phyloP scores from a whole-genome alignment of 2,888 invertebrate genomes.

The Andrena haemorrhoa region DNA sequence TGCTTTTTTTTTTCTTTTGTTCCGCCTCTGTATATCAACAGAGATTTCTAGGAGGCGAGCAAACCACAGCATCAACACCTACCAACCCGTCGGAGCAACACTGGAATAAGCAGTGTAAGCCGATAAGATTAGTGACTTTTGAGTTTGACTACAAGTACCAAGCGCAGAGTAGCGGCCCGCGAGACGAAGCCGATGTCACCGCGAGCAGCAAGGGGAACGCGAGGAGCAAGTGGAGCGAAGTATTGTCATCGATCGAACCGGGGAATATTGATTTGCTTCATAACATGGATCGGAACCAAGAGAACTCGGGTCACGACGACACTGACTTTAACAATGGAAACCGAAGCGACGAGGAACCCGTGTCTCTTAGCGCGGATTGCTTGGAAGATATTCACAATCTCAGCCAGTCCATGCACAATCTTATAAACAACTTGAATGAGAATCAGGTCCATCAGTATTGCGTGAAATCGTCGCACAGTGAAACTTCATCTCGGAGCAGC shows the following conservation, averaged over 20 bases:
- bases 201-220: slow-evolving; percentile 48
- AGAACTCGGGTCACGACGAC: slow-evolving; percentile 51
- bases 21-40: slow-evolving; percentile 83
- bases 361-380: slow-evolving; percentile 74
- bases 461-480: slow-evolving; percentile 61
- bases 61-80: slow-evolving; percentile 77
- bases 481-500: slow-evolving; percentile 70
- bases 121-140: slow-evolving; percentile 81
- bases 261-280: slow-evolving; percentile 25
- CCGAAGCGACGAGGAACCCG: slow-evolving; percentile 63
- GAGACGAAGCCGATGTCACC: slow-evolving; percentile 54
- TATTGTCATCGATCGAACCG: slow-evolving; percentile 37
- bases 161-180: slow-evolving; percentile 52
- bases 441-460: slow-evolving; percentile 39
- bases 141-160: slow-evolving; percentile 80
- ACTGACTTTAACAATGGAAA: slow-evolving; percentile 71
- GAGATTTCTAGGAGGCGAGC: slow-evolving; percentile 84
- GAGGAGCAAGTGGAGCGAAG: slow-evolving; percentile 49
- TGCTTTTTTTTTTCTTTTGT: slow-evolving; percentile 82
- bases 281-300: slow-evolving; percentile 11
- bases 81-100: slow-evolving; percentile 81
- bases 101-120: slow-evolving; percentile 83
- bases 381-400: slow-evolving; percentile 73
- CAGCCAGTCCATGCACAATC: slow-evolving; percentile 73
- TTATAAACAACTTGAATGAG: slow-evolving; percentile 72